A percentile compares a stretch with the other conserved stretches of the same genome.
These are phyloP conservation scores for Clarias platycephalus DNA, from an alignment of 2,797 vertebrate genomes.

Conservation along the genomic window DNA sequence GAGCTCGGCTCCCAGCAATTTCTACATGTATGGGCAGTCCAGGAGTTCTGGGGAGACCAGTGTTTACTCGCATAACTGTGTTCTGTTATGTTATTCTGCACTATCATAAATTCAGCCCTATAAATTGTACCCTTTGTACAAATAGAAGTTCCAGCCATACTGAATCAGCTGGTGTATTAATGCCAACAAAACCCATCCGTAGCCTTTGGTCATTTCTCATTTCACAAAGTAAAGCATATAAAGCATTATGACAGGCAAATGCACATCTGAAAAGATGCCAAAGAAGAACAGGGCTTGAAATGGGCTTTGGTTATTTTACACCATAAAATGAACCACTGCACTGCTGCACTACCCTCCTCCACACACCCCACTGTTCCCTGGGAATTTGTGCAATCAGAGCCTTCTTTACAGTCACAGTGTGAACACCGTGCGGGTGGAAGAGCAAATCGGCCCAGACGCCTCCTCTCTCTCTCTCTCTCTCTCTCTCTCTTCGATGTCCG, in stretches of 20 bases:
- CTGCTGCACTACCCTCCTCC: neutral
- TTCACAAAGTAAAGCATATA: neutral
- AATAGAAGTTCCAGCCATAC: too few species aligned
- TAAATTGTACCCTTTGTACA: too few species aligned
- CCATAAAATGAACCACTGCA: neutral
- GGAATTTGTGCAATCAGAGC: slow-evolving; percentile 4
- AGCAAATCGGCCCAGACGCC: slow-evolving; percentile 10
- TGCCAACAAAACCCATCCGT: neutral
- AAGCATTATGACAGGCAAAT: neutral
- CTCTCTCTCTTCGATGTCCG: neutral
- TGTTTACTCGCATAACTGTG: too few species aligned
- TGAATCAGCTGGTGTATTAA: neutral
- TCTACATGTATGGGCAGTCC: too few species aligned
- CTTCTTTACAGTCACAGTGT: slow-evolving; percentile 16
- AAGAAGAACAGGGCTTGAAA: slow-evolving; percentile 3
- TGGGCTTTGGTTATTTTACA: slow-evolving; percentile 4
- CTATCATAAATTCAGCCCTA: too few species aligned
- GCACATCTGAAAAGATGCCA: neutral
- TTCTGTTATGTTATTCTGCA: too few species aligned
- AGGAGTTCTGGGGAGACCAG: too few species aligned
- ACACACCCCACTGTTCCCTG: neutral
- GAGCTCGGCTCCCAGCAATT: too few species aligned
- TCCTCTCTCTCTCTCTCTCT: neutral
- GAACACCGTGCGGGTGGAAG: slow-evolving; percentile 1
- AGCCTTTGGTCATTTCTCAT: neutral